These are phyloP conservation scores for Penaeus japonicus DNA, from an alignment of 1,140 invertebrate species.

Conservation along the genomic window DNA sequence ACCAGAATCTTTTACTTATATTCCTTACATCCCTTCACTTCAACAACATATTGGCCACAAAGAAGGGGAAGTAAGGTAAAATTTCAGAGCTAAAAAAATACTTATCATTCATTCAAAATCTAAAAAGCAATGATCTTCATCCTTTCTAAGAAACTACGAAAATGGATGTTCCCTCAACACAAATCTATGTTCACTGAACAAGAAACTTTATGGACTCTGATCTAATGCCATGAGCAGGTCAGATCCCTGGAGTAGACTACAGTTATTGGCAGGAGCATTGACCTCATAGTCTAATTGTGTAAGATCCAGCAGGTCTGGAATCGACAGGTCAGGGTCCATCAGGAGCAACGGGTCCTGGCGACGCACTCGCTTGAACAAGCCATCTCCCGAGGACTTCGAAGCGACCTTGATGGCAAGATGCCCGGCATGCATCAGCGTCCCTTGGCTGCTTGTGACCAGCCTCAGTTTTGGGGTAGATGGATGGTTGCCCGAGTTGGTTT, in stretches of 20 bases:
- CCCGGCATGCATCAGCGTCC: constrained; percentile 14
- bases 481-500: not conserved
- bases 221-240: constrained; percentile 69
- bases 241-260: constrained; percentile 66
- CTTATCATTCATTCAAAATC: no score
- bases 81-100: no score
- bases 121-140: no score
- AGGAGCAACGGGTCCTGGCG: constrained; percentile 38
- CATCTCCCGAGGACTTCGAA: not conserved
- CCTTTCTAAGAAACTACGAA: not conserved
- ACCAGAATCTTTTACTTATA: no score
- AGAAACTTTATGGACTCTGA: constrained; percentile 36
- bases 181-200: constrained; percentile 1
- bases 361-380: not conserved
- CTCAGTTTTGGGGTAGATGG: constrained; percentile 11
- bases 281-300: constrained; percentile 70
- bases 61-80: no score
- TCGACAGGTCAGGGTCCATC: constrained; percentile 49
- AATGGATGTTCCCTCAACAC: constrained; percentile 6
- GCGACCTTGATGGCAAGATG: constrained; percentile 32
- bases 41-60: no score
- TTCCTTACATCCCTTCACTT: no score
- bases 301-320: constrained; percentile 66
- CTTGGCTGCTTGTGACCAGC: constrained; percentile 17
- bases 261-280: constrained; percentile 67